A percentile compares a stretch with the other conserved stretches of the same genome.
phyloP scores from a whole-genome alignment of 2,888 invertebrate genomes.

The Rhodophaea formosa region DNA sequence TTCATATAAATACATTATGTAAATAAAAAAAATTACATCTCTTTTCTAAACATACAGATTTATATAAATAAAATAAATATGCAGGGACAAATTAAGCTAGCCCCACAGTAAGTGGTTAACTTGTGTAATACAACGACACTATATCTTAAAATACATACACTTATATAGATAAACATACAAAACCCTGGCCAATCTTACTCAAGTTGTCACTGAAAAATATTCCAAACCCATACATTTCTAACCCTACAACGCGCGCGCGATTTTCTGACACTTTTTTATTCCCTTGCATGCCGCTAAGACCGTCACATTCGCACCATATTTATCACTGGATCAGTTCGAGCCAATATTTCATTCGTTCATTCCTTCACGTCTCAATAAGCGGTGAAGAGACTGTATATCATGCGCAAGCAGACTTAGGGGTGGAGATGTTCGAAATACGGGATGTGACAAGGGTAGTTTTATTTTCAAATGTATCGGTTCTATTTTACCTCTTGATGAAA shows the following conservation, averaged over 20 bases:
- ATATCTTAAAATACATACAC: too few relatives aligned
- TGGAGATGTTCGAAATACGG: constrained; percentile 26
- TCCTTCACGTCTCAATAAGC: constrained; percentile 61
- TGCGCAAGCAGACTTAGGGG: constrained; percentile 28
- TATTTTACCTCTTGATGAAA: too few relatives aligned
- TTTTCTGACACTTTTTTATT: constrained; percentile 40
- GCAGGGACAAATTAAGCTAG: too few relatives aligned
- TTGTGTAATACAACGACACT: too few relatives aligned
- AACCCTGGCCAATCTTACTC: not conserved
- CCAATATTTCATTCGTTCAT: constrained; percentile 67
- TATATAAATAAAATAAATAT: not conserved
- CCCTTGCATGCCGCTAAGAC: constrained; percentile 41
- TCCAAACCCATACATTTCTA: constrained; percentile 6
- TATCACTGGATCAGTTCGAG: constrained; percentile 63
- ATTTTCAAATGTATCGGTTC: too few relatives aligned
- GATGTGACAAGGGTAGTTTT: constrained; percentile 15
- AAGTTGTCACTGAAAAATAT: constrained; percentile 16
- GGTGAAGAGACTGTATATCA: constrained; percentile 49
- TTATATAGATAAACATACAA: too few relatives aligned
- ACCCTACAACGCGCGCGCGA: constrained; percentile 25
- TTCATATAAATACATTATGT: too few relatives aligned
- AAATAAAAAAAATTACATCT: too few relatives aligned
- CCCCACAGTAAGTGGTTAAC: too few relatives aligned
- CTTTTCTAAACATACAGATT: too few relatives aligned
- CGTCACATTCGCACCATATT: constrained; percentile 58